phyloP scores from a whole-genome alignment of 2,797 vertebrate genomes.

The Sebastes dallii region DNA sequence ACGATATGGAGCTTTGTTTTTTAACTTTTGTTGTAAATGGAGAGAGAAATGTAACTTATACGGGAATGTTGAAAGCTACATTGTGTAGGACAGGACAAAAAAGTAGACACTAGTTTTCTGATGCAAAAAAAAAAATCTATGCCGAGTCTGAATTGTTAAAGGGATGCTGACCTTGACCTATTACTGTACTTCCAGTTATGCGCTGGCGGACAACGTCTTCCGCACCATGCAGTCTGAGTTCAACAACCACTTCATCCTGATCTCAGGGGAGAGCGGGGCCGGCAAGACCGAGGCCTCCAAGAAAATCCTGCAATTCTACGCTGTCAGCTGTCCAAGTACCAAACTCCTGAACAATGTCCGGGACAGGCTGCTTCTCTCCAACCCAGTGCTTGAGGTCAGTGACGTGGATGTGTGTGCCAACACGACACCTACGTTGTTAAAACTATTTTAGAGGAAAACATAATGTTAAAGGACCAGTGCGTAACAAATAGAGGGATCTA shows the following conservation, averaged over 20 bases:
- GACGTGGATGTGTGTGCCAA: background rate
- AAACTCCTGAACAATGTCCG: conserved; percentile 88
- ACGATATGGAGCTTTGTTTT: background rate
- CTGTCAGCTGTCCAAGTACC: conserved; percentile 91
- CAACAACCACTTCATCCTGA: conserved; percentile 96
- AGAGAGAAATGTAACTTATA: background rate
- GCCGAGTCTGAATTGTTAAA: background rate
- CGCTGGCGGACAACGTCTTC: conserved; percentile 95
- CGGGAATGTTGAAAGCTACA: background rate
- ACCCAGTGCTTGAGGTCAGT: conserved; percentile 93
- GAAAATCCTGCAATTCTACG: conserved; percentile 95
- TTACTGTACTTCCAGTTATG: conserved; percentile 82
- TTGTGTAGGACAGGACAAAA: background rate
- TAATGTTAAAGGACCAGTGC: background rate
- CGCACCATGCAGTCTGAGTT: conserved; percentile 92
- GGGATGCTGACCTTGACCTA: background rate
- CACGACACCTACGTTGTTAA: background rate
- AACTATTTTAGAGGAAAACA: background rate
- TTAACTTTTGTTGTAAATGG: background rate
- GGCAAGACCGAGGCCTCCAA: conserved; percentile 97
- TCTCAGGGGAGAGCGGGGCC: conserved; percentile 95
- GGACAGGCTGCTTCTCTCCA: conserved; percentile 91
- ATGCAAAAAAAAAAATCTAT: background rate
- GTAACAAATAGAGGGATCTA: too few relatives aligned
- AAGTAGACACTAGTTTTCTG: background rate